Base-by-base conservation (phyloP, 2,888 invertebrate species). In the Phortica magna region DNA sequence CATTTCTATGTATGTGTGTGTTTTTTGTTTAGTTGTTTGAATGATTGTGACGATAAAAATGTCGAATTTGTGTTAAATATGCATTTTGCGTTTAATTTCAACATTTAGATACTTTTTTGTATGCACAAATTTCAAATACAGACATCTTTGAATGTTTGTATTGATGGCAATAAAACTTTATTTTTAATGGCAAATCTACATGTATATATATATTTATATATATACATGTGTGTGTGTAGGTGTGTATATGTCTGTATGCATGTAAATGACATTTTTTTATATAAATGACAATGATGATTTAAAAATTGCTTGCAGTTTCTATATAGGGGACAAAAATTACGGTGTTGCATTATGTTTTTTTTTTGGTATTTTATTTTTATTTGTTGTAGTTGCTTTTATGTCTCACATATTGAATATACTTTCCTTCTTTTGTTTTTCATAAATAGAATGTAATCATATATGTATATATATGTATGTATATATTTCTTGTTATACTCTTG, bases 281-380 rank as follows among this genome's bases (percentile, higher is more conserved):
- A 77, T 80, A 77, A 85, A 87, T 87, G 84, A 78, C 77, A 88
- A 84, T 85, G 77, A 84, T 85, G 77, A 82, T 82, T 85, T 85
- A 80, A 84, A 88, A 88, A 78, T 82, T 82, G 83, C 80, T 76
- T 78, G 83, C 81, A 85, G 84, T 78, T 87, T 78, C 77, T 78
- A 79, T 68, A 71, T 79, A 31, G 71, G 74, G 74, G 64, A 70
- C 61, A 59, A 59, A 59, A 59, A 19, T 10, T 59, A 39, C 10
- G 9, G n/a, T 55, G 19, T 61, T 65, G 14, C 41, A 10, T 65
- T 65, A 39, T 65, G 9, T 59, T 61, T 71, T 78, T 74, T 78
- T 78, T 74, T 79, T 74, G 14, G 75, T 77, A 74, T 70, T 77
- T 76, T 80, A 74, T 80, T 78, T 73, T 78, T 80, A 75, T 59